Conservation (phyloP, 1,140 invertebrate genomes). For the Notospermus geniculatus region DNA sequence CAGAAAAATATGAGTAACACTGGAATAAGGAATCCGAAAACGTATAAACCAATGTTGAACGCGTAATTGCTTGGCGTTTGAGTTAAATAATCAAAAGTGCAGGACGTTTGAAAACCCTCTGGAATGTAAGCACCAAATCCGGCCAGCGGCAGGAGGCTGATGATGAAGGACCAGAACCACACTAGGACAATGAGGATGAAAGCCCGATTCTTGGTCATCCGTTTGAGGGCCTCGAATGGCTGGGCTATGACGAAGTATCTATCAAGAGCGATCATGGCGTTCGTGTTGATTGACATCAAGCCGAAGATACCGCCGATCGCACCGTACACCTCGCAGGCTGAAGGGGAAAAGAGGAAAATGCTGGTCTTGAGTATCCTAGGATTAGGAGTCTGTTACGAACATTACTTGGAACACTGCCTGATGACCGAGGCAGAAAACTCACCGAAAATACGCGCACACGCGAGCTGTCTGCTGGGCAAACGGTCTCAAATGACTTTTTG, state of each 20-base stretch:
- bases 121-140: conserved; percentile 81
- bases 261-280: conserved; percentile 78
- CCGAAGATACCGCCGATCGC: conserved; percentile 77
- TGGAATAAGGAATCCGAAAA: conserved; percentile 59
- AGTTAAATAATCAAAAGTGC: conserved; percentile 79
- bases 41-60: conserved; percentile 57
- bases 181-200: conserved; percentile 67
- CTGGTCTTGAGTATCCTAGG: too few relatives aligned
- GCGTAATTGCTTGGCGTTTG: conserved; percentile 62
- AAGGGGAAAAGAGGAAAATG: conserved; percentile 22
- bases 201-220: conserved; percentile 68
- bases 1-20: conserved; percentile 64
- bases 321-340: conserved; percentile 78
- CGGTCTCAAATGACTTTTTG: too few relatives aligned
- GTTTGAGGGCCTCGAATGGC: conserved; percentile 43
- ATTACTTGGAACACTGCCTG: too few relatives aligned
- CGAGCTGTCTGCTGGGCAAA: too few relatives aligned
- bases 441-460: too few relatives aligned
- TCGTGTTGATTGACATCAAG: conserved; percentile 77
- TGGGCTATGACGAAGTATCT: conserved; percentile 80
- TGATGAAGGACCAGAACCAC: conserved; percentile 67
- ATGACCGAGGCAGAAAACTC: too few relatives aligned
- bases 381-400: too few relatives aligned
- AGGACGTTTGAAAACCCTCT: conserved; percentile 82
- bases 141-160: conserved; percentile 72